phyloP scores from a whole-genome alignment of 2,888 invertebrate species.

The Drosophila meridiana region DNA sequence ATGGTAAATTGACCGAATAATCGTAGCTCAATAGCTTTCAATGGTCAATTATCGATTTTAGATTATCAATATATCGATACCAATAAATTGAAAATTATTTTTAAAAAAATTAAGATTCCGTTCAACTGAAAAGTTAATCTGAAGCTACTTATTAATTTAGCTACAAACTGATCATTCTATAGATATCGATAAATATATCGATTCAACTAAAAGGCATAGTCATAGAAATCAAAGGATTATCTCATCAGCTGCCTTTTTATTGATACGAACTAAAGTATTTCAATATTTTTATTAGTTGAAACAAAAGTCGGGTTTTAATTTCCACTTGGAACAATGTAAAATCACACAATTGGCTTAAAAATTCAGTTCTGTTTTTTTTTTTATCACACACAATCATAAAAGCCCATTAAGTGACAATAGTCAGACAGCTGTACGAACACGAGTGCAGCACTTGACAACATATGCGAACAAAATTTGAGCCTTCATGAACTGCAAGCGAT shows the following conservation, averaged over 20 bases:
- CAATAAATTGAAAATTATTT: no score
- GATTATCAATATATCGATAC: no score
- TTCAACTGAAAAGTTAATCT: no score
- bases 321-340: slow-evolving; percentile 1
- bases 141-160: no score
- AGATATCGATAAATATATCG: neutral
- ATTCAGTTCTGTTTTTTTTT: neutral
- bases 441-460: slow-evolving; percentile 17
- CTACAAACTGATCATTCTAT: no score
- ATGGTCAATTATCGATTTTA: no score
- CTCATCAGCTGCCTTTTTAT: neutral
- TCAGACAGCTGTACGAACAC: slow-evolving; percentile 5
- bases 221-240: no score
- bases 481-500: slow-evolving; percentile 8
- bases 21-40: no score
- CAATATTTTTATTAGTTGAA: neutral
- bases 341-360: slow-evolving; percentile 1
- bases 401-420: slow-evolving; percentile 9
- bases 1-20: no score
- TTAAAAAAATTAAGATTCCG: no score
- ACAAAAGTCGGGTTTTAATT: neutral
- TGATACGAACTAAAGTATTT: neutral
- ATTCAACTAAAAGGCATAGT: neutral
- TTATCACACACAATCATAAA: slow-evolving; percentile 16
- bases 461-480: slow-evolving; percentile 8